A percentile compares a stretch with the other conserved stretches of the same genome.
phyloP scores from a whole-genome alignment of 2,888 invertebrate genomes.

The Polia nebulosa region DNA sequence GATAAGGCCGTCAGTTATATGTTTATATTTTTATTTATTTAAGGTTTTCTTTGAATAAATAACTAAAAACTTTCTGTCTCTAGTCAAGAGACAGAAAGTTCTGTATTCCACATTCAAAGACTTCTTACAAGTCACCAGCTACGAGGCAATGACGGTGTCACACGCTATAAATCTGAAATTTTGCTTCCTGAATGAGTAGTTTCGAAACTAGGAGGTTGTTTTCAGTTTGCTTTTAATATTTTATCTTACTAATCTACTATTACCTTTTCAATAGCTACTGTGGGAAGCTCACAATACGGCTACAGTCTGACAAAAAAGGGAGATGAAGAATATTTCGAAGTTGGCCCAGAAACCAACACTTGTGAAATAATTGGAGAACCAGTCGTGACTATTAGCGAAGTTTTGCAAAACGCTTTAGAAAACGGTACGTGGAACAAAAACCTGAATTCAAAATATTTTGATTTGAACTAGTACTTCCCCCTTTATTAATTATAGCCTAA shows the following conservation, averaged over 20 bases:
- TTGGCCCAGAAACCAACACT: conserved; percentile 80
- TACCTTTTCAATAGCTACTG: conserved; percentile 71
- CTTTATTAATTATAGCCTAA: no score
- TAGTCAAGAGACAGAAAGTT: neutral
- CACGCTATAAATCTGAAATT: neutral
- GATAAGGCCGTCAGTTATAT: no score
- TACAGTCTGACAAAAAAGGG: conserved; percentile 76
- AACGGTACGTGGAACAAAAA: conserved; percentile 69
- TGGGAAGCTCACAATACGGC: conserved; percentile 76
- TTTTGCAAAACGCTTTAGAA: conserved; percentile 67
- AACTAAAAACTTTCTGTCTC: no score
- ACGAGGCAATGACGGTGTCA: no score
- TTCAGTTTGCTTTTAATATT: neutral
- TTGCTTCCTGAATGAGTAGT: neutral
- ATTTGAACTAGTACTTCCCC: no score
- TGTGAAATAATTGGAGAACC: conserved; percentile 76
- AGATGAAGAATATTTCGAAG: conserved; percentile 77
- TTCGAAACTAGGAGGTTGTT: neutral
- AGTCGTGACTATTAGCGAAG: conserved; percentile 66
- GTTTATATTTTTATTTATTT: no score
- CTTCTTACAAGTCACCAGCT: no score
- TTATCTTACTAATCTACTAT: neutral
- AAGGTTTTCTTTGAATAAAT: no score
- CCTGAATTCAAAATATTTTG: no score
- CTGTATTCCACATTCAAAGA: neutral